These are phyloP conservation scores for Rostrhamus sociabilis DNA, from an alignment of 2,797 vertebrate genomes.

Conservation along the genomic window DNA sequence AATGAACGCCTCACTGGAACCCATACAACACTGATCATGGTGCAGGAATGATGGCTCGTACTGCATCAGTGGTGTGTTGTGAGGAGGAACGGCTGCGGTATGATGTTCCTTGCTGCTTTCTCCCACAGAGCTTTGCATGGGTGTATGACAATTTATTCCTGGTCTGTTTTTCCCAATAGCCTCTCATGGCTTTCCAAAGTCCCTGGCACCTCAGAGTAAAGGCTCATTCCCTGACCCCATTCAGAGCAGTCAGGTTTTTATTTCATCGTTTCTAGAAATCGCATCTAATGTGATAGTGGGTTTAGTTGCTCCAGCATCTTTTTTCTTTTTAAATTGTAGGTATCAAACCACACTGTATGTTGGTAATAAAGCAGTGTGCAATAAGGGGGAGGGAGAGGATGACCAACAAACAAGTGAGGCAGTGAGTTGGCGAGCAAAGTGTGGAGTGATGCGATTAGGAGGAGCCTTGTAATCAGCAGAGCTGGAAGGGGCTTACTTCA, in stretches of 20 bases:
- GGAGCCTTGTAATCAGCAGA: neutral
- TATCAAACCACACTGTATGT: neutral
- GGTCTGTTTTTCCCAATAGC: neutral
- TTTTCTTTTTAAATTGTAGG: neutral
- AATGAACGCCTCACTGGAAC: neutral
- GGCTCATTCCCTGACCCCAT: fast-evolving
- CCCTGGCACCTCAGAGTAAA: neutral
- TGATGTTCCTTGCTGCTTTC: neutral
- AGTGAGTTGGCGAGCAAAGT: neutral
- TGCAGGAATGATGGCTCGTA: neutral
- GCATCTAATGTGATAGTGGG: neutral
- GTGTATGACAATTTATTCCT: neutral
- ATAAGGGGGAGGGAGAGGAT: neutral
- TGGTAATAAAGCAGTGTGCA: neutral
- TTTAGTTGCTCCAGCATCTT: neutral
- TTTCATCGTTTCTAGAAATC: neutral
- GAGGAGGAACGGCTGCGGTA: neutral
- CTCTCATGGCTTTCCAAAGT: neutral
- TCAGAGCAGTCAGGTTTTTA: neutral
- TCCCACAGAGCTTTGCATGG: neutral
- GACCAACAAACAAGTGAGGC: neutral
- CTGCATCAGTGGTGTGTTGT: neutral
- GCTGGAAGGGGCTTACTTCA: neutral
- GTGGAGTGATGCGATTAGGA: neutral
- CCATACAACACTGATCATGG: fast-evolving